Conservation (phyloP, 2,113 vertebrate species). For the Phylloscopus whistleri region DNA sequence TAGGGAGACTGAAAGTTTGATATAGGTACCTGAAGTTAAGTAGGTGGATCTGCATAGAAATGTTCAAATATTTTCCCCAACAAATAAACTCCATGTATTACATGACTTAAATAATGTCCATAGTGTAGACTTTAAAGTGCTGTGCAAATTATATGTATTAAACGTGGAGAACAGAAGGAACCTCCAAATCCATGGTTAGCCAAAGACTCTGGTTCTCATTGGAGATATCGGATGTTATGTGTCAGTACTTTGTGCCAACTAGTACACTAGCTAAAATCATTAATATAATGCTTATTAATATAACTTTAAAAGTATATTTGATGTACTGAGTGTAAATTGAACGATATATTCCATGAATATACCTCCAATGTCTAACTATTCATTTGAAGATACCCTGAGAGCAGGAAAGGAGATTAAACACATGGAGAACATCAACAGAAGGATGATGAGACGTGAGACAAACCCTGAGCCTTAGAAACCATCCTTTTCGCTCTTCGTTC, state of each 20-base stretch:
- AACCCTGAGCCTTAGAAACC: not conserved
- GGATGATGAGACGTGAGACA: fast-evolving
- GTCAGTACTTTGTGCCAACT: not conserved
- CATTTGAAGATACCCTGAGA: not conserved
- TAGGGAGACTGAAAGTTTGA: not conserved
- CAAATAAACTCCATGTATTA: not conserved
- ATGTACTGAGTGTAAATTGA: not conserved
- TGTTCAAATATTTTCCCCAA: not conserved
- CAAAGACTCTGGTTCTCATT: not conserved
- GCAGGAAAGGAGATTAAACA: not conserved
- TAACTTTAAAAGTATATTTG: not conserved
- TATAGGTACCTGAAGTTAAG: not conserved
- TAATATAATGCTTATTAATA: not conserved
- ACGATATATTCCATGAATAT: not conserved
- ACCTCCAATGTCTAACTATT: not conserved
- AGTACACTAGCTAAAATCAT: not conserved
- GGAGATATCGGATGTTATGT: fast-evolving
- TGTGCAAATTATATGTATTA: not conserved
- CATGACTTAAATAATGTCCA: not conserved
- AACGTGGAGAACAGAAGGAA: not conserved
- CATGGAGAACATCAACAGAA: not conserved
- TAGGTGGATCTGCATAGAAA: not conserved
- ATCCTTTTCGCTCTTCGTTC: not conserved
- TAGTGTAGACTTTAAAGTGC: not conserved
- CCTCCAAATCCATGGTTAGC: not conserved